A percentile compares a stretch with the other conserved stretches of the same genome.
phyloP scores from a whole-genome alignment of 2,797 vertebrate genomes.

The Ibycter americanus region DNA sequence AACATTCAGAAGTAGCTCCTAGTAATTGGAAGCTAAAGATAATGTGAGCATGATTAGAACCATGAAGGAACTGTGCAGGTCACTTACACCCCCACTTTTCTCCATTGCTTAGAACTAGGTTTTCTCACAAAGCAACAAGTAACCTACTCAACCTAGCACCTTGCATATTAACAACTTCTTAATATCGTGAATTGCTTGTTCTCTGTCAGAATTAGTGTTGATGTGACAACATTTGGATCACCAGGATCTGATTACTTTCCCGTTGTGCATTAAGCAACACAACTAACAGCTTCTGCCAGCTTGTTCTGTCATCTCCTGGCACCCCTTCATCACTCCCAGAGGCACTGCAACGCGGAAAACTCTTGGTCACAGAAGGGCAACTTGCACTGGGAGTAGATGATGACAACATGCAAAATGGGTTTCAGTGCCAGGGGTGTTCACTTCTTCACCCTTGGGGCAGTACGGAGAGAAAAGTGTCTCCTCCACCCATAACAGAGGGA shows the following conservation, averaged over 20 bases:
- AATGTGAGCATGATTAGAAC: neutral
- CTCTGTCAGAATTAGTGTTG: neutral
- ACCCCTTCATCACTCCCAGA: neutral
- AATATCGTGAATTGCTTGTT: neutral
- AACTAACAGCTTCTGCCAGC: neutral
- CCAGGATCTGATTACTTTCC: neutral
- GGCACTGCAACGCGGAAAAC: neutral
- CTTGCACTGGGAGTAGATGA: neutral
- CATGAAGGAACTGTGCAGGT: neutral
- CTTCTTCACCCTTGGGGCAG: neutral
- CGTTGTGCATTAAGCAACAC: neutral
- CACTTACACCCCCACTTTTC: neutral
- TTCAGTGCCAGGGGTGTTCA: neutral
- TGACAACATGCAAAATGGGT: neutral
- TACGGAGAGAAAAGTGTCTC: neutral
- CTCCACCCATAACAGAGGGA: neutral
- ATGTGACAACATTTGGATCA: neutral
- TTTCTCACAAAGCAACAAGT: neutral
- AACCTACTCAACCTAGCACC: neutral
- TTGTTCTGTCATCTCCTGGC: neutral
- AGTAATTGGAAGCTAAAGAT: neutral
- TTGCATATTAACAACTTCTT: neutral
- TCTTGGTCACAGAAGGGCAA: neutral
- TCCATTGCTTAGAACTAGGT: neutral
- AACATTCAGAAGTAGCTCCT: conserved; percentile 8